phyloP scores from a whole-genome alignment of 2,797 vertebrate genomes.

The Scomberomorus guttatus region DNA sequence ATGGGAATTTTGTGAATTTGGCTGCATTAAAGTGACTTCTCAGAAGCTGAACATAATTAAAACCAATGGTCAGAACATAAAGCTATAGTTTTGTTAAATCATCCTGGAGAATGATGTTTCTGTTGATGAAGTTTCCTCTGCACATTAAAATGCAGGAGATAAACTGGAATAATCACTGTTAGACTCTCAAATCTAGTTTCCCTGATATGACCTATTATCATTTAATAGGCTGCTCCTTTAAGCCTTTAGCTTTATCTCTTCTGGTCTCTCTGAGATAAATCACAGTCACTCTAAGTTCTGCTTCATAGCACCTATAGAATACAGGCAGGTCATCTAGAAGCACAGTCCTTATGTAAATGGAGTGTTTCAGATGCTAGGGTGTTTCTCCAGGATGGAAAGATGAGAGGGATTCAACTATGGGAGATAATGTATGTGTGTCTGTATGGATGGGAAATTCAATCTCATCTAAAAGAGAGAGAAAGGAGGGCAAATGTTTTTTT shows the following conservation, averaged over 20 bases:
- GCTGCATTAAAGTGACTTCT: too few relatives aligned
- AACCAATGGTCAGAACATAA: too few relatives aligned
- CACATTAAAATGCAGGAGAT: constrained; percentile 30
- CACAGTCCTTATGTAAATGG: neutral
- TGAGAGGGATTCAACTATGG: neutral
- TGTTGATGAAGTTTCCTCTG: constrained; percentile 1
- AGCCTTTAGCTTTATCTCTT: constrained; percentile 31
- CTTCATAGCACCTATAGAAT: neutral
- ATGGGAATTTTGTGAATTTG: too few relatives aligned
- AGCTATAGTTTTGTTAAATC: too few relatives aligned
- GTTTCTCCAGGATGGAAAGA: neutral
- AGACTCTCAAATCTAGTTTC: constrained; percentile 8
- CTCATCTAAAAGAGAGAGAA: too few relatives aligned
- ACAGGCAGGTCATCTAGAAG: constrained; percentile 13
- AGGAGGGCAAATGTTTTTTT: too few relatives aligned
- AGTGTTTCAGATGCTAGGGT: neutral
- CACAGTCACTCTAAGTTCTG: constrained; percentile 3
- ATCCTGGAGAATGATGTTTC: neutral
- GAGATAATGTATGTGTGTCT: neutral
- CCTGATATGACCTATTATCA: constrained; percentile 37
- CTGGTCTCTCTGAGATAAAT: constrained; percentile 10
- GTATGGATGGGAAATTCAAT: too few relatives aligned
- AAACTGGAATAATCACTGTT: constrained; percentile 7
- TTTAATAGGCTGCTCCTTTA: constrained; percentile 34
- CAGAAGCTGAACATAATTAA: too few relatives aligned